Conservation (phyloP, 2,113 vertebrate species). For the Aspiorhynchus laticeps region DNA sequence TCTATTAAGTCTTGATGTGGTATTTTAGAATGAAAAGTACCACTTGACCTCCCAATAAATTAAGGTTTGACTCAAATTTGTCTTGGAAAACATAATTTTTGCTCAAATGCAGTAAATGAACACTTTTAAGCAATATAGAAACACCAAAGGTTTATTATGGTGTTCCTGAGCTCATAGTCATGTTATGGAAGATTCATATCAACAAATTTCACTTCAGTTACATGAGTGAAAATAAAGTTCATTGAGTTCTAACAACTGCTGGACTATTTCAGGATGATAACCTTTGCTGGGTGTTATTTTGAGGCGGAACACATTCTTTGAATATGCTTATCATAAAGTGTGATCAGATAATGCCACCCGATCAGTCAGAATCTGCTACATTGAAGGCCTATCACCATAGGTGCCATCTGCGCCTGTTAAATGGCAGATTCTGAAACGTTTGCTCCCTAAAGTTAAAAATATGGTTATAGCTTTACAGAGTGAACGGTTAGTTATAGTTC, state of each 20-base stretch:
- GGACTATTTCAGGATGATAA: constrained; percentile 6
- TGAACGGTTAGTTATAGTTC: not conserved
- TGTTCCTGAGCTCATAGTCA: too few species aligned
- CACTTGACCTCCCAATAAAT: constrained; percentile 42
- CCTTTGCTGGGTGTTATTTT: constrained; percentile 26
- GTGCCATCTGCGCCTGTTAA: not conserved
- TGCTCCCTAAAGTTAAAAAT: too few species aligned
- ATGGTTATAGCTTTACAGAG: not conserved
- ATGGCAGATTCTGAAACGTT: not conserved
- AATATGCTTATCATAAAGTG: not conserved
- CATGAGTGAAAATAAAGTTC: not conserved
- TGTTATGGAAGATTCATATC: too few species aligned
- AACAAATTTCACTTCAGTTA: too few species aligned
- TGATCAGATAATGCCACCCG: not conserved
- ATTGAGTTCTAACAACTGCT: not conserved
- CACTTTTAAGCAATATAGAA: not conserved
- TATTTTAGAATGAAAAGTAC: constrained; percentile 41
- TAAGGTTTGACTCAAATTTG: constrained; percentile 26
- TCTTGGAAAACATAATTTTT: not conserved
- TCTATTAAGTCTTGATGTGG: constrained; percentile 17
- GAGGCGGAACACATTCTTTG: constrained; percentile 13
- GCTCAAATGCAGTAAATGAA: not conserved
- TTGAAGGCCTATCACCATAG: not conserved
- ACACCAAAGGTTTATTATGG: not conserved
- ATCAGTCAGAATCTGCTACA: not conserved